Evolutionary conservation across 2,888 invertebrate species (phyloP).

Genomic region (Eristalis tenax): DNA sequence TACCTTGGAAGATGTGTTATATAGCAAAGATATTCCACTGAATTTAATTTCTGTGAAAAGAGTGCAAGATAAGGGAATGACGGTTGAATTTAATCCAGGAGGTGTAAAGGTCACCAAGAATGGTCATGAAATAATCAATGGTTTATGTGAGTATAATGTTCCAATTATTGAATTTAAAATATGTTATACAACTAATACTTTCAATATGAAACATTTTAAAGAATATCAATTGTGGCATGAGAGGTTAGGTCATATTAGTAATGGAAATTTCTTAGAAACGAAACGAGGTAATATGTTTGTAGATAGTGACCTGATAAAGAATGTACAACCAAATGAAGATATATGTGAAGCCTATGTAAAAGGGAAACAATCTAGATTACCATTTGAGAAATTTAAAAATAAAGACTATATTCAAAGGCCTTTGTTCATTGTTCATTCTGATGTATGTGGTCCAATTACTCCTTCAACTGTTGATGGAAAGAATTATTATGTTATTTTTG

Average conservation of each 20-base stretch:
- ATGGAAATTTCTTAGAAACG: slow-evolving; percentile 63
- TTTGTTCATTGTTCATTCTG: slow-evolving; percentile 74
- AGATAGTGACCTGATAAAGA: too few species aligned
- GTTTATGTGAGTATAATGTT: slow-evolving; percentile 46
- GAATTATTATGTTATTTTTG: too few species aligned
- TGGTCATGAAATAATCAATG: slow-evolving; percentile 48
- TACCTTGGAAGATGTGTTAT: slow-evolving; percentile 72
- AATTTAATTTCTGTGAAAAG: slow-evolving; percentile 75
- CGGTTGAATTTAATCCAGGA: slow-evolving; percentile 59
- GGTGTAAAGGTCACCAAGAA: slow-evolving; percentile 74
- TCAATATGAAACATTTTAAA: slow-evolving; percentile 11
- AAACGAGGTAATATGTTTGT: too few species aligned
- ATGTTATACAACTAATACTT: slow-evolving; percentile 12
- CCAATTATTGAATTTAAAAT: slow-evolving; percentile 53
- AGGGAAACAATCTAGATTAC: slow-evolving; percentile 75
- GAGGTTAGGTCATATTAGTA: slow-evolving; percentile 70
- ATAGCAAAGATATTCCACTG: slow-evolving; percentile 75
- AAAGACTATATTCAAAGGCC: slow-evolving; percentile 74
- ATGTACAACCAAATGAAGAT: too few species aligned
- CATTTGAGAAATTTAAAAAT: slow-evolving; percentile 75
- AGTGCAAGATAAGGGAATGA: slow-evolving; percentile 75
- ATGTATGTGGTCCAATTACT: too few species aligned
- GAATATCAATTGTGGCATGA: slow-evolving; percentile 70
- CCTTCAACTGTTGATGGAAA: too few species aligned
- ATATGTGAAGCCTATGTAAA: slow-evolving; percentile 77